phyloP scores from a whole-genome alignment of 2,888 invertebrate species.

The Nycteola revayana region DNA sequence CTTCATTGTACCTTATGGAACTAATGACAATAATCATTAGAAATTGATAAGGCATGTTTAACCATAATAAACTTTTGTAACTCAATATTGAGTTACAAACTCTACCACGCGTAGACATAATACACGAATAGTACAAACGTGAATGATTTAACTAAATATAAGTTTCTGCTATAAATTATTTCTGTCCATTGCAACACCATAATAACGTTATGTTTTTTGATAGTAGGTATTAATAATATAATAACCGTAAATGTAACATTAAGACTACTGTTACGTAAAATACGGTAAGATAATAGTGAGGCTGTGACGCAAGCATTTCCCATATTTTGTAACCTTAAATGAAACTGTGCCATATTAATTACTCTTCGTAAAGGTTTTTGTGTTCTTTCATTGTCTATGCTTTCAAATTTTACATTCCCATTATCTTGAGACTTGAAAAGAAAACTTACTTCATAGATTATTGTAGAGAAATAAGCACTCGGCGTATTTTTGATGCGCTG shows the following conservation, averaged over 20 bases:
- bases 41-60: too few relatives aligned
- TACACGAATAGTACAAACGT: conserved; percentile 15
- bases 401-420: too few relatives aligned
- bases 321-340: conserved; percentile 44
- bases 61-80: conserved; percentile 13
- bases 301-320: conserved; percentile 38
- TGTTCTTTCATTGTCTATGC: conserved; percentile 19
- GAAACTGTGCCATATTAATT: conserved; percentile 40
- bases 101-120: conserved; percentile 23
- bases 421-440: too few relatives aligned
- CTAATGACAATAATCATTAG: too few relatives aligned
- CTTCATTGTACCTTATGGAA: too few relatives aligned
- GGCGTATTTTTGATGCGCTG: too few relatives aligned
- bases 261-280: conserved; percentile 30
- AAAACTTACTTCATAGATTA: too few relatives aligned
- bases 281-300: conserved; percentile 30
- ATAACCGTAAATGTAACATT: conserved; percentile 37
- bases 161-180: conserved; percentile 23
- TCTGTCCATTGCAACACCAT: conserved; percentile 28
- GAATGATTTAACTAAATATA: conserved; percentile 20
- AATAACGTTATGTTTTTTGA: conserved; percentile 32
- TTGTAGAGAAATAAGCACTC: too few relatives aligned
- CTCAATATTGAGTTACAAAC: conserved; percentile 6
- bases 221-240: conserved; percentile 47
- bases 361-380: conserved; percentile 31